A percentile compares a stretch with the other conserved stretches of the same genome.
Conservation (phyloP, 2,888 invertebrate species). For the Hirtodrosophila trivittata region DNA sequence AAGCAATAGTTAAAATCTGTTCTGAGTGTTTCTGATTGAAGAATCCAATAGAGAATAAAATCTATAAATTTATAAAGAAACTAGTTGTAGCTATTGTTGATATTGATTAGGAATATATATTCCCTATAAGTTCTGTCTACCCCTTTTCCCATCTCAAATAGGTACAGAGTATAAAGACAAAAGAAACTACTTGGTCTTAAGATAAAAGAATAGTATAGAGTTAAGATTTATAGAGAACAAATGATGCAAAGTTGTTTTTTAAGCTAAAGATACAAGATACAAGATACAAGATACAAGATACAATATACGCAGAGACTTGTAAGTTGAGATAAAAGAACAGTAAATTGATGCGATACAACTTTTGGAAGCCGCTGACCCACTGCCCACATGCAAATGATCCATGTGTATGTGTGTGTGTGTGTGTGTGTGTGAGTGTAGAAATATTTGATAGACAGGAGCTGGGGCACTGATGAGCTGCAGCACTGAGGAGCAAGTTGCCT, state of each 20-base stretch:
- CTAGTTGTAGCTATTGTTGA: no score
- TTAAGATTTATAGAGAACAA: constrained; percentile 18
- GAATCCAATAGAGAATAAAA: no score
- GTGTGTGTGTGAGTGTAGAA: constrained; percentile 16
- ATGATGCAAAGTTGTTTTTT: no score
- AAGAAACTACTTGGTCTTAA: no score
- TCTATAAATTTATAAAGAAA: no score
- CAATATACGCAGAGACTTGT: not conserved
- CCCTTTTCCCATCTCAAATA: no score
- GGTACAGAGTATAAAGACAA: no score
- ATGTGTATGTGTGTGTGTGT: constrained; percentile 18
- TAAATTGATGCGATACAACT: constrained; percentile 30
- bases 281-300: not conserved
- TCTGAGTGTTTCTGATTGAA: no score
- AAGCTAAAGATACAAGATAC: no score
- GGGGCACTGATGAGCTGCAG: constrained; percentile 16
- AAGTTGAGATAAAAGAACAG: constrained; percentile 22
- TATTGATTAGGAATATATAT: no score
- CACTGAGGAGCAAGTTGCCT: constrained; percentile 6
- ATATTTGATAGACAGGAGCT: constrained; percentile 46
- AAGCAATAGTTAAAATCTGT: no score
- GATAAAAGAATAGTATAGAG: constrained; percentile 25
- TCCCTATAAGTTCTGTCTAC: no score
- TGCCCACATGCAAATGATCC: constrained; percentile 70
- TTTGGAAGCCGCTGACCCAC: constrained; percentile 67